Evolutionary conservation across 2,113 vertebrate genomes (phyloP), one percentile per base, ranked within the genome.

Genomic region (Pongo abelii): DNA sequence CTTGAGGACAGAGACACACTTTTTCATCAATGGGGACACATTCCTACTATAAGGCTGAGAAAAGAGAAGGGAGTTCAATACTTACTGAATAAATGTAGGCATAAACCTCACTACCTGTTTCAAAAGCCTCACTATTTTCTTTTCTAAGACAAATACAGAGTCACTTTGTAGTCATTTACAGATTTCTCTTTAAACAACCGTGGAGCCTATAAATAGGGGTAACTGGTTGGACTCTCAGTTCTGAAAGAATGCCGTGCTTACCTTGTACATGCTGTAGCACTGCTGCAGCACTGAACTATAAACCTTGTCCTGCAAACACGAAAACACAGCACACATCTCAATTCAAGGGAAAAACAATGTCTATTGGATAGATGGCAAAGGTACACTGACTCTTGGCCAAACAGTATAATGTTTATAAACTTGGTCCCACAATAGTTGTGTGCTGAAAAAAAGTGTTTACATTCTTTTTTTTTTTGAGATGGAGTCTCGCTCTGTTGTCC

Each of bases 191-290:
- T 52, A 75, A 88, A 72, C 61, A 25, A 55, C 27, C 18, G 22
- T 57, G 17, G 22, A 83, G 46, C 35, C 30, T 10, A 1, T 64
- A 25, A 67, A 55, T 0, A 74, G 20, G 75, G 64, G 5, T 30
- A 55, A 81, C 2, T 57, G n/a, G 77, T 55, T 23, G 10, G 70
- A 57, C 8, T 9, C 57, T 70, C 13, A 27, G 17, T 59, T 67
- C 22, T n/a, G 85, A 74, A 55, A 43, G 14, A 50, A 4, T 0
- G 8, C 55, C 6, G 50, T 27, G 40, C 98, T 98, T 98, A 99
- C 99, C 99, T 99, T 99, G 98, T 99, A 99, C 99, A 99, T 99
- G 97, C 99, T 99, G 98, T 99, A 99, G 99, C 99, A 99, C 96
- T 99, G 99, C 92, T 99, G 99, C 20, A 99, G 98, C 40, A 99